Percentiles rank a stretch among this genome's conserved stretches.
Conservation (phyloP, 2,888 invertebrate genomes). For the Habroteleia sp. region DNA sequence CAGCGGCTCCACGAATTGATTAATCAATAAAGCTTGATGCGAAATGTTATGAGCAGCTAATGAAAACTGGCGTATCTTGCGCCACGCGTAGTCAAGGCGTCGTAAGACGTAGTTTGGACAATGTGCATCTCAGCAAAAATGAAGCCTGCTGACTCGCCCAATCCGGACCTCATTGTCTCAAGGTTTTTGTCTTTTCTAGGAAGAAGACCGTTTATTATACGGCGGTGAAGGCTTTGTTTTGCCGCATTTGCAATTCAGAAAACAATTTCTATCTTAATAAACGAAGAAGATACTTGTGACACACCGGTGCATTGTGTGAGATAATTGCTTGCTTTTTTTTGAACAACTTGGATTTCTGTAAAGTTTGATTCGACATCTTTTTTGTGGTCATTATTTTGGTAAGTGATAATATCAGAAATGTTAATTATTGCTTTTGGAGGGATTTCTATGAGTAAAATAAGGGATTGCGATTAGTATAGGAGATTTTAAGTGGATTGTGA, state of each 20-base stretch:
- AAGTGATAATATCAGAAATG: too few relatives aligned
- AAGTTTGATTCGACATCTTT: too few relatives aligned
- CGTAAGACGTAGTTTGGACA: conserved; percentile 44
- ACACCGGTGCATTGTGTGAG: too few relatives aligned
- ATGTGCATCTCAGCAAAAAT: conserved; percentile 53
- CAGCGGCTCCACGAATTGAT: conserved; percentile 13
- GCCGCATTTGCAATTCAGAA: conserved; percentile 40
- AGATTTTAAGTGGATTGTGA: too few relatives aligned
- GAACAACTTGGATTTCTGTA: too few relatives aligned
- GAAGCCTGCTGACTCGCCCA: conserved; percentile 28
- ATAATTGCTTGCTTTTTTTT: too few relatives aligned
- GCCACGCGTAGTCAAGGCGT: conserved; percentile 48
- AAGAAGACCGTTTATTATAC: conserved; percentile 23
- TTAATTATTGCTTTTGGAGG: too few relatives aligned
- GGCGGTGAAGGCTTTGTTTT: conserved; percentile 21
- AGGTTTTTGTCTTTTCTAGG: conserved; percentile 16
- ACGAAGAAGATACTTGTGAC: too few relatives aligned
- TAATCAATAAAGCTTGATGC: conserved; percentile 44
- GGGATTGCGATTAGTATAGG: too few relatives aligned
- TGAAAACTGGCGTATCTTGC: conserved; percentile 51
- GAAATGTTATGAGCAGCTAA: conserved; percentile 23
- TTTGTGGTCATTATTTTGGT: too few relatives aligned
- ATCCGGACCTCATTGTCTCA: conserved; percentile 32
- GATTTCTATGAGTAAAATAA: too few relatives aligned
- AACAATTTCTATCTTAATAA: too few relatives aligned